A percentile compares a stretch with the other conserved stretches of the same genome.
phyloP scores from a whole-genome alignment of 2,888 invertebrate species.

The Macrostomum cliftonense region DNA sequence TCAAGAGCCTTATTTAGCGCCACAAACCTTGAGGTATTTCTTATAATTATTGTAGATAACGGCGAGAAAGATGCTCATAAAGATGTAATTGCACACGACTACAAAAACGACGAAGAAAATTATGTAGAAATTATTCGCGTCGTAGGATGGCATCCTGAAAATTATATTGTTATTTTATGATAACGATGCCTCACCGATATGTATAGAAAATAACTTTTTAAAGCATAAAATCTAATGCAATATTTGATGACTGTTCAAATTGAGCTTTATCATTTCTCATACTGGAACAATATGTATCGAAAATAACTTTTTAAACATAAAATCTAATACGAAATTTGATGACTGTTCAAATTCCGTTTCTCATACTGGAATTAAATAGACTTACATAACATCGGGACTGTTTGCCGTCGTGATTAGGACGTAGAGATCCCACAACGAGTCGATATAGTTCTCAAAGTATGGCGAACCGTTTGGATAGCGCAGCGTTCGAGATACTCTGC shows the following conservation, averaged over 20 bases:
- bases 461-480: slow-evolving; percentile 30
- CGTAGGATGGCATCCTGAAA: slow-evolving; percentile 40
- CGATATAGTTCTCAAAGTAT: slow-evolving; percentile 37
- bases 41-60: slow-evolving; percentile 92
- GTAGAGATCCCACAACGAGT: slow-evolving; percentile 39
- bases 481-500: slow-evolving; percentile 16
- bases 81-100: slow-evolving; percentile 39
- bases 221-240: too few species aligned
- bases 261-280: too few species aligned
- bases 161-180: too few species aligned
- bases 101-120: slow-evolving; percentile 38
- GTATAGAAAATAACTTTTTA: too few species aligned
- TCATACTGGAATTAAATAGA: too few species aligned
- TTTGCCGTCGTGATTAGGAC: slow-evolving; percentile 41
- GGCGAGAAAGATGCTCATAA: slow-evolving; percentile 72
- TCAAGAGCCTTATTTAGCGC: too few species aligned
- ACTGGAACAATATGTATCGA: too few species aligned
- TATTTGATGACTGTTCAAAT: too few species aligned
- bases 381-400: slow-evolving; percentile 40
- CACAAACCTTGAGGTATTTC: slow-evolving; percentile 38
- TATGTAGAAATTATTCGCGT: slow-evolving; percentile 33
- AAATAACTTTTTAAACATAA: too few species aligned
- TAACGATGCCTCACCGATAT: too few species aligned
- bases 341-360: too few species aligned
- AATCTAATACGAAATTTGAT: too few species aligned